Evolutionary conservation across 1,140 invertebrate genomes (phyloP).

Genomic region (Aphelenchoides avenae): DNA sequence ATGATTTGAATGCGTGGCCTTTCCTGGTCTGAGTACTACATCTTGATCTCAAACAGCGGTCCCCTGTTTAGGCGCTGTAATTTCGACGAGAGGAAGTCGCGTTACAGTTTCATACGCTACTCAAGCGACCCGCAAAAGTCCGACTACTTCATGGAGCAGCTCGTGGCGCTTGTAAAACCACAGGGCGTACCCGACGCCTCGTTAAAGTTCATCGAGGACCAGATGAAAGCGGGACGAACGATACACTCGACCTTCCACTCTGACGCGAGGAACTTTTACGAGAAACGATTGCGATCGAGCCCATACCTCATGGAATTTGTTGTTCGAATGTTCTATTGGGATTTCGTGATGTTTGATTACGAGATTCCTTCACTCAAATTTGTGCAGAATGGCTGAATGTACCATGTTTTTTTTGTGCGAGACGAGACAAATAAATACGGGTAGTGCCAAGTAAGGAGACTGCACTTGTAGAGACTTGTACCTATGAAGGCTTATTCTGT

Average conservation of each 20-base stretch:
- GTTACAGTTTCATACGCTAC: constrained; percentile 27
- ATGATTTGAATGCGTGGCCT: too few species aligned
- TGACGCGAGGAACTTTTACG: constrained; percentile 31
- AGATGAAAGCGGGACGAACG: constrained; percentile 11
- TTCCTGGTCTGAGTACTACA: too few species aligned
- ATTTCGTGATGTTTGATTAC: constrained; percentile 37
- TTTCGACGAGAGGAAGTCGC: constrained; percentile 14
- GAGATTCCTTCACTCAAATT: constrained; percentile 19
- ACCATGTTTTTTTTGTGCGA: too few species aligned
- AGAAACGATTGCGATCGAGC: constrained; percentile 24
- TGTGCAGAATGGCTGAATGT: too few species aligned
- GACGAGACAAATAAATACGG: too few species aligned
- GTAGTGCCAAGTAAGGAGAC: too few species aligned
- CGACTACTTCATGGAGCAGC: constrained; percentile 14
- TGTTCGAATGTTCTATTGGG: constrained; percentile 39
- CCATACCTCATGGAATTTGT: constrained; percentile 42
- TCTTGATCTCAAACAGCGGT: too few species aligned
- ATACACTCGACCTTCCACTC: constrained; percentile 30
- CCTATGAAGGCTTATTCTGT: too few species aligned
- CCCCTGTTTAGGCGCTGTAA: constrained; percentile 33
- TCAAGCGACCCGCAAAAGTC: constrained; percentile 15
- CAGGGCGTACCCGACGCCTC: constrained; percentile 26
- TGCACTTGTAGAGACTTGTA: too few species aligned
- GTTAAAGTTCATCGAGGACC: constrained; percentile 19
- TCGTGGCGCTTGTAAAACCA: constrained; percentile 8